Evolutionary conservation across 1,140 invertebrate genomes (phyloP).

Genomic region (Drosophila asahinai): DNA sequence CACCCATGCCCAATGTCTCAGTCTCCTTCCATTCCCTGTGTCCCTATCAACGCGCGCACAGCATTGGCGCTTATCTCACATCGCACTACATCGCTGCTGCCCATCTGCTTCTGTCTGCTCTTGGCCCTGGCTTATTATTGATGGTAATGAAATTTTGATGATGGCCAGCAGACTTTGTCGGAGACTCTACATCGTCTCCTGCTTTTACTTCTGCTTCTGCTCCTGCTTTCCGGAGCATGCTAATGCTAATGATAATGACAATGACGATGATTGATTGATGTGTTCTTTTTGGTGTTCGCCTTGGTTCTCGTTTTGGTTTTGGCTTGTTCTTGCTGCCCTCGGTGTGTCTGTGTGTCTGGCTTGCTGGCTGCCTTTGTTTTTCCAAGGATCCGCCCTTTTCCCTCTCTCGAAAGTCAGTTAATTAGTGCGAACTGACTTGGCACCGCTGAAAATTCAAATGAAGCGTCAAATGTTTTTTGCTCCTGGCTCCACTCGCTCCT

Average conservation of each 20-base stretch:
- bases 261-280: constrained; percentile 76
- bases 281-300: constrained; percentile 52
- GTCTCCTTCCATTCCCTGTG: neutral
- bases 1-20: neutral
- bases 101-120: constrained; percentile 10
- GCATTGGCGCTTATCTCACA: neutral
- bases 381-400: neutral
- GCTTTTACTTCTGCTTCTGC: neutral
- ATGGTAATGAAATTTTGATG: constrained; percentile 74
- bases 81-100: neutral
- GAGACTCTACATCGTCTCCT: constrained; percentile 2
- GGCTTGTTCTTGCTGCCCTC: constrained; percentile 12
- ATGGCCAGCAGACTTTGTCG: constrained; percentile 44
- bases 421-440: constrained; percentile 46
- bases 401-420: constrained; percentile 21
- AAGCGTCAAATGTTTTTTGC: constrained; percentile 37
- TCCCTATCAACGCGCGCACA: constrained; percentile 5
- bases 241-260: constrained; percentile 76
- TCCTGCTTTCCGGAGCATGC: constrained; percentile 24
- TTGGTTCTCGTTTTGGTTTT: constrained; percentile 14
- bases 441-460: constrained; percentile 42
- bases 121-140: constrained; percentile 64
- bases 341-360: neutral
- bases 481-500: neutral
- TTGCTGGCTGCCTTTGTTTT: constrained; percentile 6